Percentiles rank a stretch among this genome's conserved stretches.
phyloP scores from a whole-genome alignment of 1,140 invertebrate genomes.

The Chlorops oryzae region DNA sequence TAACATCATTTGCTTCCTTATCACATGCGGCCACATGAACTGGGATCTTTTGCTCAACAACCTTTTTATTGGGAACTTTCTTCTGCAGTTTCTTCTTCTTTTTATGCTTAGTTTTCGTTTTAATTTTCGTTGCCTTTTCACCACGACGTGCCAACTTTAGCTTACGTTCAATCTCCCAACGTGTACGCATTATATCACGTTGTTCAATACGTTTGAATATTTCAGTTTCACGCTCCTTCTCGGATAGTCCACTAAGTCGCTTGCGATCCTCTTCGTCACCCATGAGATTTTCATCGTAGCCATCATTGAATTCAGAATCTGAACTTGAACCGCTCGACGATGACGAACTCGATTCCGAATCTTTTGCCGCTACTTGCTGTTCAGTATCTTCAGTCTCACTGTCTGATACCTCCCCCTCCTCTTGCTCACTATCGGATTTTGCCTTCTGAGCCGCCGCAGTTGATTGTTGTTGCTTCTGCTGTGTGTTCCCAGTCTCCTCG shows the following conservation, averaged over 20 bases:
- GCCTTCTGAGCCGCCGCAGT: not conserved
- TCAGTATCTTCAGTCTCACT: constrained; percentile 26
- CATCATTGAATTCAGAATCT: constrained; percentile 55
- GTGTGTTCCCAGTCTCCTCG: constrained; percentile 24
- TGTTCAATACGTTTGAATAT: constrained; percentile 94
- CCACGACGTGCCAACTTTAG: constrained; percentile 78
- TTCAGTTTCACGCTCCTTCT: constrained; percentile 95
- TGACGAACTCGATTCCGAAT: constrained; percentile 24
- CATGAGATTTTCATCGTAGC: constrained; percentile 94
- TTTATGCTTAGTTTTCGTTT: constrained; percentile 56
- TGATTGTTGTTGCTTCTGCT: too few species aligned
- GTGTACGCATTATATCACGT: constrained; percentile 83
- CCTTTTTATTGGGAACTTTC: constrained; percentile 48
- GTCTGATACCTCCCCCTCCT: constrained; percentile 42
- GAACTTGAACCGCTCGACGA: constrained; percentile 37
- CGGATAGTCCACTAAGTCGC: constrained; percentile 84
- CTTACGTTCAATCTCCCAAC: constrained; percentile 96
- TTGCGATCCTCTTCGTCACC: constrained; percentile 93
- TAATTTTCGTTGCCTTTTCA: constrained; percentile 60
- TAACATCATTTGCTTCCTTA: not conserved
- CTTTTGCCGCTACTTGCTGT: constrained; percentile 11
- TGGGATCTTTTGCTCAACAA: constrained; percentile 32
- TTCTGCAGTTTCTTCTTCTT: too few species aligned
- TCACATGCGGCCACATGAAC: not conserved
- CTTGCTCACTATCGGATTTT: constrained; percentile 23